Evolutionary conservation across 2,797 vertebrate species (phyloP), one percentile per base, ranked within the genome.

Genomic region (Pangasius djambal): DNA sequence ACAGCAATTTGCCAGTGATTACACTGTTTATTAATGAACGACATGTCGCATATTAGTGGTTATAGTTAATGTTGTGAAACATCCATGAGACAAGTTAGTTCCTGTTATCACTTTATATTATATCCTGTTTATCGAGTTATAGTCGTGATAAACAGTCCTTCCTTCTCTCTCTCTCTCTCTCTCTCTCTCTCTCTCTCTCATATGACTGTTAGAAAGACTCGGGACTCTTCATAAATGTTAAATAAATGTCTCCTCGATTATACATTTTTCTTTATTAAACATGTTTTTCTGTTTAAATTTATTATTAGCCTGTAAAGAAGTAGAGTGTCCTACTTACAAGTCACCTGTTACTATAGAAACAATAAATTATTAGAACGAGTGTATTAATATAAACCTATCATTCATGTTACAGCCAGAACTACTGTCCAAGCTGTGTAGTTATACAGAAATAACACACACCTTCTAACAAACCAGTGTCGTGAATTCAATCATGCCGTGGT

Each of bases 281-380:
- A 7, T 9, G 4, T 31, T 31, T 31, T 67, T 15, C 28, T 7
- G 52, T 55, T 55, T 16, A 55, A 37, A 40, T 25, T 6, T 25
- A 44, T 74, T 74, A 25, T 5, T 25, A 44, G n/a, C n/a, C n/a
- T n/a, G n/a, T n/a, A n/a, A n/a, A n/a, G n/a, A n/a, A n/a, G n/a
- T n/a, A 13, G 75, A 15, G 5, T 79, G 77, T 55, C n/a, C 6
- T 31, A 20, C n/a, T n/a, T 78, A 77, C 48, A n/a, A 78, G 75
- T n/a, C 48, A 77, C 44, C 44, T 78, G 75, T 78, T 78, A 50
- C 75, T 31, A 78, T 78, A 7, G 2, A 78, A 78, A 52, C 75
- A 52, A 50, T 37, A 37, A 50, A n/a, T 7, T 31, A 52, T 52
- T 18, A 18, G 18, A 52, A 55, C 5, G 1, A 78, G 75, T 52